Percentiles rank a stretch among this genome's conserved stretches.
Evolutionary conservation across 2,888 invertebrate genomes (phyloP).

Genomic region (Leptothorax acervorum): DNA sequence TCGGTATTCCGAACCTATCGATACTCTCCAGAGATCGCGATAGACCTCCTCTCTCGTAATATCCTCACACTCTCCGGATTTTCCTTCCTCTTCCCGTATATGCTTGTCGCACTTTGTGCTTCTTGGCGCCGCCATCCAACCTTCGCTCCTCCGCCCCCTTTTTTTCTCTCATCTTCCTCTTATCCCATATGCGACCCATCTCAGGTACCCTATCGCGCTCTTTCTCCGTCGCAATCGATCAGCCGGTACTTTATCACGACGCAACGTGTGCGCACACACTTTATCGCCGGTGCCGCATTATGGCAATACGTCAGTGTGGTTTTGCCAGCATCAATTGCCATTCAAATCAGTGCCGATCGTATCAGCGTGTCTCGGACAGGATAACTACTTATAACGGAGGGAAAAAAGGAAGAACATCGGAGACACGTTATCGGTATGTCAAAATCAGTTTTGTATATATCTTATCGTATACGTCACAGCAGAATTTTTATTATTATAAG

Average conservation of each 20-base stretch:
- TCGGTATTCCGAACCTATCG: slow-evolving; percentile 25
- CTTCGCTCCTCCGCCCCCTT: not conserved
- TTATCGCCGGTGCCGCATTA: slow-evolving; percentile 76
- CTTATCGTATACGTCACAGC: not conserved
- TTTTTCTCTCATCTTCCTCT: slow-evolving; percentile 49
- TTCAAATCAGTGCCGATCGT: slow-evolving; percentile 79
- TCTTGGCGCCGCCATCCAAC: not conserved
- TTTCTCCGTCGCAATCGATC: slow-evolving; percentile 72
- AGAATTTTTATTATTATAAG: no score
- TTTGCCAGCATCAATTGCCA: slow-evolving; percentile 81
- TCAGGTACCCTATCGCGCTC: slow-evolving; percentile 55
- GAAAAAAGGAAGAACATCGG: slow-evolving; percentile 13
- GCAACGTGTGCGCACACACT: slow-evolving; percentile 68
- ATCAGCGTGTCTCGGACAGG: slow-evolving; percentile 60
- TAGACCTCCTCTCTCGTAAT: slow-evolving; percentile 24
- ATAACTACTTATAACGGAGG: slow-evolving; percentile 55
- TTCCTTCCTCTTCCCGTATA: slow-evolving; percentile 32
- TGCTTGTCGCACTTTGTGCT: slow-evolving; percentile 19
- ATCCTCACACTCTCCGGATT: slow-evolving; percentile 18
- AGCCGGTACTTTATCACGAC: slow-evolving; percentile 75
- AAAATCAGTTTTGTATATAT: not conserved
- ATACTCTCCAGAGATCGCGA: slow-evolving; percentile 51
- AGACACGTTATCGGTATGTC: not conserved
- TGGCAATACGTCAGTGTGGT: slow-evolving; percentile 79
- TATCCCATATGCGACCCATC: slow-evolving; percentile 57